phyloP scores from a whole-genome alignment of 2,113 vertebrate species.

The Ranitomeya variabilis region DNA sequence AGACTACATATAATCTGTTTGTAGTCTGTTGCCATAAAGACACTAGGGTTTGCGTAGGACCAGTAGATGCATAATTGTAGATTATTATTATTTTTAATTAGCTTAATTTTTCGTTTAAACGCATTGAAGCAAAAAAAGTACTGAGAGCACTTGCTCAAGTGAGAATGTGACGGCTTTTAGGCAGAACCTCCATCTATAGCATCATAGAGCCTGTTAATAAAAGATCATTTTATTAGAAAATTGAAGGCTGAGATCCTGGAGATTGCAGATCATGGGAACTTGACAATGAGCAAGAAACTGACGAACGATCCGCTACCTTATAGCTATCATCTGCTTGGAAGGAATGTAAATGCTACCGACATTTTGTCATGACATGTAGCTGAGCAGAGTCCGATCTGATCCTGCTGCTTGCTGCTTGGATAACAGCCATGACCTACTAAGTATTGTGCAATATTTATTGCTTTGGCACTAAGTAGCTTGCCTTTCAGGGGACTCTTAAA shows the following conservation, averaged over 20 bases:
- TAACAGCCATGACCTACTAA: not conserved
- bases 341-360: conserved; percentile 4
- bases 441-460: not conserved
- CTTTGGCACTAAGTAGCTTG: conserved; percentile 5
- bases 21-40: too few relatives aligned
- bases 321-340: conserved; percentile 33
- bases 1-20: too few relatives aligned
- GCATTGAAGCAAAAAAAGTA: too few relatives aligned
- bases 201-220: not conserved
- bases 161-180: not conserved
- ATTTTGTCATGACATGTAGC: conserved; percentile 23
- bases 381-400: not conserved
- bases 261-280: conserved; percentile 36
- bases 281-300: conserved; percentile 2
- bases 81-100: too few relatives aligned
- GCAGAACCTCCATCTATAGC: not conserved
- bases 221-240: not conserved
- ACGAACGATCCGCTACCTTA: conserved; percentile 22
- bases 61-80: too few relatives aligned
- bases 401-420: conserved; percentile 19
- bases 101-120: too few relatives aligned
- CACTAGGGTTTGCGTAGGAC: too few relatives aligned
- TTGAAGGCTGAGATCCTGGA: not conserved
- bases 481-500: not conserved
- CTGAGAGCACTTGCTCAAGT: too few relatives aligned